Evolutionary conservation across 2,888 invertebrate genomes (phyloP), one percentile per base, ranked within the genome.

Genomic region (Patella pellucida): DNA sequence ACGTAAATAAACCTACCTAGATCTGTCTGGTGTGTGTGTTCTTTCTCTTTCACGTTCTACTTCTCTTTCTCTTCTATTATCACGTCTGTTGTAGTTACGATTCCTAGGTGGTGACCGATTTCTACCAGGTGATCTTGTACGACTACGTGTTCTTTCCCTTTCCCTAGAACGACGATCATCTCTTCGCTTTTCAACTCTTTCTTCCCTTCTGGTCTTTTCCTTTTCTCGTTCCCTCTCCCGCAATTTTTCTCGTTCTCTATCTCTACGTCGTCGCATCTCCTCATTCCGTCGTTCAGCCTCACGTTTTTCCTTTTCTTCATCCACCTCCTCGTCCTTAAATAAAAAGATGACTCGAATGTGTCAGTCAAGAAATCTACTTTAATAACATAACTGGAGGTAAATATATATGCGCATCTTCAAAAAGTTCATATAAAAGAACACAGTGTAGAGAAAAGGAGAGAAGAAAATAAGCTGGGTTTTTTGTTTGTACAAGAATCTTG

Each of bases 311-410:
- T 81, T 86, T 86, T 81, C 94, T 87, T 94, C 94, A 88, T 94
- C 94, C 90, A 94, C 94, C 90, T 95, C 95, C 92, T 94, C 94
- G 93, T 94, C 94, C 94, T 94, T 79, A 69, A 85, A 84, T 74
- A 78, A 50, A 76, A 52, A 76, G 51, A 14, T 23, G 23, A 11
- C 19, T 62, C 62, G 23, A 41, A 41, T 41, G 41, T 41, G 41
- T 41, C 41, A 41, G 9, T 41, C 9, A 41, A 41, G 41, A 41
- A 41, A 41, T 41, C 7, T 41, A 41, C 41, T 41, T 41, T 41
- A 41, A 41, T 9, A 41, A 9, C 41, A 41, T 9, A 41, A 41
- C 31, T 16, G 16, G 62, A 12, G 19, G 1, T 12, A 9, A 62
- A 19, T 62, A n/a, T n/a, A 9, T 62, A 62, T 62, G n/a, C 11